Evolutionary conservation across 2,113 vertebrate species (phyloP).

Genomic region (Actinemys pallida): DNA sequence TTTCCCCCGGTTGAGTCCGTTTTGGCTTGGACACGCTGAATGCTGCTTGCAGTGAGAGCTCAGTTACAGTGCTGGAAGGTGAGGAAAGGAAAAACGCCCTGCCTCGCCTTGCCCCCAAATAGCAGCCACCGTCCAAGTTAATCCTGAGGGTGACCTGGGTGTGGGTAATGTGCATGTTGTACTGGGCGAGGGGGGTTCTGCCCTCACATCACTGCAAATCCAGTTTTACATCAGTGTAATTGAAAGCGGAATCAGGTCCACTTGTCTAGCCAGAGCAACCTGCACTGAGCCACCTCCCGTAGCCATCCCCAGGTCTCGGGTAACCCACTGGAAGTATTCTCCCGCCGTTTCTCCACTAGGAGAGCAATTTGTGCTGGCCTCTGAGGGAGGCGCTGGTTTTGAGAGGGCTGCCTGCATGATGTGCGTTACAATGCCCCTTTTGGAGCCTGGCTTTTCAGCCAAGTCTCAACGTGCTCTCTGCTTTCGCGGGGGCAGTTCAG

Average conservation of each 20-base stretch:
- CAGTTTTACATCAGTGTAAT: not conserved
- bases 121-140: not conserved
- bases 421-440: not conserved
- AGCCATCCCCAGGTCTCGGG: fast-evolving
- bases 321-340: fast-evolving
- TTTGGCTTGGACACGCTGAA: fast-evolving
- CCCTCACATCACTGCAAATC: fast-evolving
- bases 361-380: not conserved
- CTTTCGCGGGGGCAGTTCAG: constrained; percentile 62
- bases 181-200: not conserved
- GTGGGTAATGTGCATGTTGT: no score
- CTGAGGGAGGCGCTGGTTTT: not conserved
- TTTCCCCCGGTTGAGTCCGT: not conserved
- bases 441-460: not conserved
- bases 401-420: not conserved
- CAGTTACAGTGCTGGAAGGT: not conserved
- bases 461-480: constrained; percentile 45
- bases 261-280: not conserved
- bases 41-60: fast-evolving
- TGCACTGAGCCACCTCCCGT: not conserved
- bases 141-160: not conserved
- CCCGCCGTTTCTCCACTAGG: not conserved
- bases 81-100: not conserved
- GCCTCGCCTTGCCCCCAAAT: not conserved
- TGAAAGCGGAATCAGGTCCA: not conserved